phyloP scores from a whole-genome alignment of 92 coral and sea anemone species.

The Porites evermanni region DNA sequence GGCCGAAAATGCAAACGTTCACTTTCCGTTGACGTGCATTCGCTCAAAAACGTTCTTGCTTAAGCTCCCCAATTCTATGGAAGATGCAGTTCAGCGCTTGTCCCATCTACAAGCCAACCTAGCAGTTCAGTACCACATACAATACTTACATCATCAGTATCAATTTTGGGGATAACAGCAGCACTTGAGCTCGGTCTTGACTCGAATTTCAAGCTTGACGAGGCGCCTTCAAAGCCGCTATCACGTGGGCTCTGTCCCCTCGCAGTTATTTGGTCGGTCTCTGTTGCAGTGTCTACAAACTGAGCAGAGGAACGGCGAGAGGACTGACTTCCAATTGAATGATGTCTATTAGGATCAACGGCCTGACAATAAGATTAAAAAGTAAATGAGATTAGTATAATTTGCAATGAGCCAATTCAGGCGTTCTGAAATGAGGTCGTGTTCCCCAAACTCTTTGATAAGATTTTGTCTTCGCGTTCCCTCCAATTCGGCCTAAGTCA shows the following conservation, averaged over 20 bases:
- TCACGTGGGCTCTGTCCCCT: slow-evolving; percentile 80
- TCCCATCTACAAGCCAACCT: too few species aligned
- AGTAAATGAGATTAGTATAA: neutral
- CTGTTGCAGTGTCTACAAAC: slow-evolving; percentile 19
- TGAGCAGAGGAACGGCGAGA: slow-evolving; percentile 49
- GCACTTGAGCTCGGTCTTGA: slow-evolving; percentile 76
- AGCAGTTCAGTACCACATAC: neutral
- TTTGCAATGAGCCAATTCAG: too few species aligned
- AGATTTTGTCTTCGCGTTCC: neutral
- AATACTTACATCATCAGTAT: slow-evolving; percentile 40
- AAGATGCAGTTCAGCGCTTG: too few species aligned
- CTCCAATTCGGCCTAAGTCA: neutral
- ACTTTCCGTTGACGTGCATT: too few species aligned
- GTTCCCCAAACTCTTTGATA: too few species aligned
- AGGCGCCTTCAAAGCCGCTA: slow-evolving; percentile 95
- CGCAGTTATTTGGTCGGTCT: slow-evolving; percentile 31
- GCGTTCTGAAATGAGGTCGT: neutral
- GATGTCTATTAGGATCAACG: slow-evolving; percentile 63
- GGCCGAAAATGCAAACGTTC: too few species aligned
- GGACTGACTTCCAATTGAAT: slow-evolving; percentile 72
- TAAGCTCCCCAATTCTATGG: too few species aligned
- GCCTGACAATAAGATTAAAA: slow-evolving; percentile 20
- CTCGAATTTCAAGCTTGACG: slow-evolving; percentile 79
- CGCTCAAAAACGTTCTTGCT: too few species aligned
- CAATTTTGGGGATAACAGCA: slow-evolving; percentile 59